A percentile compares a stretch with the other conserved stretches of the same genome.
Conservation (phyloP, 2,113 vertebrate genomes). For the Prionailurus bengalensis region DNA sequence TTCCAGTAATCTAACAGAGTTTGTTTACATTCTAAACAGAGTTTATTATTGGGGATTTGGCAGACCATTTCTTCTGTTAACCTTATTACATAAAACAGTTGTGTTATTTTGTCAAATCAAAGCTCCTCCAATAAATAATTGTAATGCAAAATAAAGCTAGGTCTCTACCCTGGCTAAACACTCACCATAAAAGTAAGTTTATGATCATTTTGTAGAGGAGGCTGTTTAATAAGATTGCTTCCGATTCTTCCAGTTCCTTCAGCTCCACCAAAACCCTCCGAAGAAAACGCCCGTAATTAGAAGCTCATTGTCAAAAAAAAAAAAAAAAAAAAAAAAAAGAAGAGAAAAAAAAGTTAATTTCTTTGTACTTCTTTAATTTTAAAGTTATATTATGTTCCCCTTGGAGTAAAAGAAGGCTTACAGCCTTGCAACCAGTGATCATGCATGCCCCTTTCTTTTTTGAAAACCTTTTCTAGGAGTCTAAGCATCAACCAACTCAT, state of each 20-base stretch:
- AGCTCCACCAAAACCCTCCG: neutral
- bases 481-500: neutral
- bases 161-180: neutral
- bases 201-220: neutral
- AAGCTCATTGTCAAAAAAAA: neutral
- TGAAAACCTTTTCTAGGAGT: neutral
- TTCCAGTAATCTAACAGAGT: slow-evolving; percentile 65
- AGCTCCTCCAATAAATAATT: slow-evolving; percentile 44
- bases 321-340: too few relatives aligned
- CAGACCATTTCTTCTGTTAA: slow-evolving; percentile 56
- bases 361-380: slow-evolving; percentile 3
- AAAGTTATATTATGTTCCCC: slow-evolving; percentile 15
- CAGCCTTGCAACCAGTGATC: neutral
- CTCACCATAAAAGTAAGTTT: neutral
- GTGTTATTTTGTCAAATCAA: slow-evolving; percentile 69
- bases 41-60: slow-evolving; percentile 60
- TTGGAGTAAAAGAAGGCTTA: slow-evolving; percentile 8
- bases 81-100: slow-evolving; percentile 23
- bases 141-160: neutral
- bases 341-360: slow-evolving; percentile 32
- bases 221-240: neutral
- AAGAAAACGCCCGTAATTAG: slow-evolving; percentile 52
- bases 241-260: neutral
- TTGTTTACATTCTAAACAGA: slow-evolving; percentile 74
- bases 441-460: slow-evolving; percentile 29